These are phyloP conservation scores for Bufotes viridis DNA, from an alignment of 2,797 vertebrate genomes.

Conservation along the genomic window DNA sequence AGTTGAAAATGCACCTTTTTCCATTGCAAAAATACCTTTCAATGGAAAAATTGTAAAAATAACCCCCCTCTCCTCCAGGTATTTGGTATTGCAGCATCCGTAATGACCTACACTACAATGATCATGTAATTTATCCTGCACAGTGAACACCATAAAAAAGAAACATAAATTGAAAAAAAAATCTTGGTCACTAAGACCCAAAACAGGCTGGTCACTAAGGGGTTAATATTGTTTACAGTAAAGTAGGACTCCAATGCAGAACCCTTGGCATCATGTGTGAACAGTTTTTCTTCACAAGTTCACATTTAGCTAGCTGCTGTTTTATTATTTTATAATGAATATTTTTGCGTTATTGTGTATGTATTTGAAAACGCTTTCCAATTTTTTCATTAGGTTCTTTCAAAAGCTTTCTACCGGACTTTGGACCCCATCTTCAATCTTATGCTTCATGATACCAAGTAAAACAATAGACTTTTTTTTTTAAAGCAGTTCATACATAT, in stretches of 20 bases:
- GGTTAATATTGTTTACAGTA: too few relatives aligned
- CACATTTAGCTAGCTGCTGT: not conserved
- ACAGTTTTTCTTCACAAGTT: not conserved
- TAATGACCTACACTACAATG: too few relatives aligned
- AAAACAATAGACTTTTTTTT: constrained; percentile 8
- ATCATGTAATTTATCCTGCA: too few relatives aligned
- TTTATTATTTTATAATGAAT: not conserved
- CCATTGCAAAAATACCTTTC: too few relatives aligned
- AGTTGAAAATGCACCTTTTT: too few relatives aligned
- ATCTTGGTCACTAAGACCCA: too few relatives aligned
- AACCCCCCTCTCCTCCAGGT: too few relatives aligned
- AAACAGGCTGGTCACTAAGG: too few relatives aligned
- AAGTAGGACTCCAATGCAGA: not conserved
- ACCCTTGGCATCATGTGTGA: not conserved
- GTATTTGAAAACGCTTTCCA: not conserved
- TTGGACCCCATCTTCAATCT: constrained; percentile 61
- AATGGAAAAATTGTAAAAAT: too few relatives aligned
- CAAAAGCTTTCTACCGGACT: constrained; percentile 60
- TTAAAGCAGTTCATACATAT: not conserved
- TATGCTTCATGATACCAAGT: constrained; percentile 58
- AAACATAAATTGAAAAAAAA: too few relatives aligned
- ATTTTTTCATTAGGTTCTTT: constrained; percentile 55
- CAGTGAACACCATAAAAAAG: too few relatives aligned
- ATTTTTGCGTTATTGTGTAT: not conserved
- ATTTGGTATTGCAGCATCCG: too few relatives aligned